Conservation (phyloP, 2,797 vertebrate species). For the Paratrypauchen microcephalus region DNA sequence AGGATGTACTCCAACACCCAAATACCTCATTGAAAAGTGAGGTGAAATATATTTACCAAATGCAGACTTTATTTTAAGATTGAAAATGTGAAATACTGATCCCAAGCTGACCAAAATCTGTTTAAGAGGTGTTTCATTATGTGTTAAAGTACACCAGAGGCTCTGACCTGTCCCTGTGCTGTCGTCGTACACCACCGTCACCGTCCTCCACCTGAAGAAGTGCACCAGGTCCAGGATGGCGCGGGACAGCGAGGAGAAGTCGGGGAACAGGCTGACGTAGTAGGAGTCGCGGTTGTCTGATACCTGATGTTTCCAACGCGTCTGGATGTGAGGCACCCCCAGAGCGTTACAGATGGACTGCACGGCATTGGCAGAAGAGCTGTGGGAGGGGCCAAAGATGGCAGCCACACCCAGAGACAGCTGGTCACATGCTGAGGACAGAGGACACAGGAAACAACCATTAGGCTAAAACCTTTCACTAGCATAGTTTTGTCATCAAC, state of each 20-base stretch:
- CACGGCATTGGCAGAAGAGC: constrained; percentile 96
- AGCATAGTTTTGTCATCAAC: too few species aligned
- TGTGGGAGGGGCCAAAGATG: constrained; percentile 98
- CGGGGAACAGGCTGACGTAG: constrained; percentile 97
- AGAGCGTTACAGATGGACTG: constrained; percentile 99
- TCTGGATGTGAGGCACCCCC: constrained; percentile 97
- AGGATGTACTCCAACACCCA: too few species aligned
- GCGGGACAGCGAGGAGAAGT: constrained; percentile 96
- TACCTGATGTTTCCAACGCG: constrained; percentile 98
- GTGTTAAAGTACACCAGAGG: not conserved
- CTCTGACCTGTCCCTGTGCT: constrained; percentile 89
- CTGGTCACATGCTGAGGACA: constrained; percentile 90
- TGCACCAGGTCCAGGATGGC: constrained; percentile 98
- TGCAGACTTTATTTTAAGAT: too few species aligned
- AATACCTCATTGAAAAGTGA: too few species aligned
- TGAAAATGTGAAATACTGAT: too few species aligned
- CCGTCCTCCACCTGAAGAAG: constrained; percentile 99
- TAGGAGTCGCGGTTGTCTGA: constrained; percentile 98
- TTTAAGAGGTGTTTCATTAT: too few species aligned
- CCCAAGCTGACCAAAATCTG: too few species aligned
- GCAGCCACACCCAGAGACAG: constrained; percentile 97
- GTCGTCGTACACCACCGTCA: constrained; percentile 98
- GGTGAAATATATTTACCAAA: too few species aligned
- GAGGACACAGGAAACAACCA: not conserved
- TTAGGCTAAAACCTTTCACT: too few species aligned